Evolutionary conservation across 2,797 vertebrate species (phyloP).

Genomic region (Poecile montanus): DNA sequence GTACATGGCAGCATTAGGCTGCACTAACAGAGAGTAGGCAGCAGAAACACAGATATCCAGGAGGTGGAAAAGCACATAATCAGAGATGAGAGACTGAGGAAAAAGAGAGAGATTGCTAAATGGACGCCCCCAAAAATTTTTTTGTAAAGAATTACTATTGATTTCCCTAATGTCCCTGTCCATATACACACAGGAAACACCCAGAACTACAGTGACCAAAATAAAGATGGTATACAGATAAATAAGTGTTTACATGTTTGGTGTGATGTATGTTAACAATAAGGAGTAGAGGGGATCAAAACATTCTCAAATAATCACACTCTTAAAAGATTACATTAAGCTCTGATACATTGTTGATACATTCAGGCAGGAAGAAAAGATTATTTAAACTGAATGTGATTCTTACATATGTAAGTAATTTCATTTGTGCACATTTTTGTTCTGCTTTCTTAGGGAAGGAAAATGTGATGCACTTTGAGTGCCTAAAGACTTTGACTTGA

Average conservation of each 20-base stretch:
- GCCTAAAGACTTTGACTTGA: constrained; percentile 53
- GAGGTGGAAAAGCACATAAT: background rate
- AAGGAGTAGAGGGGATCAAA: constrained; percentile 1
- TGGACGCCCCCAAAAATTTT: background rate
- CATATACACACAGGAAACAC: background rate
- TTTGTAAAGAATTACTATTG: background rate
- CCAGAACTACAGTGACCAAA: background rate
- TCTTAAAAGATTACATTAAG: constrained; percentile 48
- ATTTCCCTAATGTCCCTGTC: background rate
- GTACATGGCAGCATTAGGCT: background rate
- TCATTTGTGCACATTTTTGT: constrained; percentile 56
- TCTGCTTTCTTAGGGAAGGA: constrained; percentile 35
- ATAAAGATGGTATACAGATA: constrained; percentile 1
- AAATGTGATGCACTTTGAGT: constrained; percentile 40
- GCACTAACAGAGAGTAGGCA: background rate
- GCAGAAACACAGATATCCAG: background rate
- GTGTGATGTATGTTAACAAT: constrained; percentile 21
- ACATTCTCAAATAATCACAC: constrained; percentile 40
- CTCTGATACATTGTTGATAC: constrained; percentile 26
- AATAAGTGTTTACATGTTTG: background rate
- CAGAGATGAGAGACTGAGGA: background rate
- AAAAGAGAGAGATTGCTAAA: background rate
- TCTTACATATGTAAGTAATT: constrained; percentile 63
- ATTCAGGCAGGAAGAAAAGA: constrained; percentile 50
- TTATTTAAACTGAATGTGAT: constrained; percentile 40